Base-by-base conservation (phyloP, 30 jellyfish, hydroid and myxozoan genomes). In the Aurelia aurita complex sp. Pacific region DNA sequence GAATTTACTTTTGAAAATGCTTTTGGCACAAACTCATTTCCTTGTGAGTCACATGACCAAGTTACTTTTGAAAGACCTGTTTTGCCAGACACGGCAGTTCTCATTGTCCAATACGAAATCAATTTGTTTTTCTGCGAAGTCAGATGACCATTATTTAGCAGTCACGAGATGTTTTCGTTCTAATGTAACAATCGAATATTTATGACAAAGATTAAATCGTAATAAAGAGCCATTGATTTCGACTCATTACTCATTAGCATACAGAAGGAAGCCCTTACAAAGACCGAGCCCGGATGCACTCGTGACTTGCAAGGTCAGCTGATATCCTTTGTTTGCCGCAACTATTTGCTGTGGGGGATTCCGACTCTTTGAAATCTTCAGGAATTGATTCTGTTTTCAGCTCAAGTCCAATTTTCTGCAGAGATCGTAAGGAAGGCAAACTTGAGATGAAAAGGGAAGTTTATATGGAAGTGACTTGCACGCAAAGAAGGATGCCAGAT, bases 261-360 rank as follows among this genome's bases (percentile, higher is more conserved):
- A 77, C 87, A 77, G 75, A 34, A 70, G 64, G 23, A 17, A 50
- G 33, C 64, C 81, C 9, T 34, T 9, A 36, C 60, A 75, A 64
- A 18, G 62, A 18, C 12, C 14, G 73, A 2, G 15, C n/a, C 60
- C 33, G 35, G 0, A 17, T 4, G 10, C 32, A 55, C 83, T 35
- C 85, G 85, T 75, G 77, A 77, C 87, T 73, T 66, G 74, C 2
- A 66, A 50, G 57, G 77, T 77, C 87, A 77, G 77, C 77, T 77
- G 87, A 77, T 42, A 29, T 35, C 74, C 43, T 59, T 38, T 57
- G 77, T 75, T n/a, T 29, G 62, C 66, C 5, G 17, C 64, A 42
- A 16, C 77, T 2, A 61, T 59, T 15, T 76, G 40, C 76, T 23
- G 36, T 4, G n/a, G 76, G 43, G 38, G 18, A 66, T 66, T 66